Percentiles rank a stretch among this genome's conserved stretches.
Conservation (phyloP, 2,113 vertebrate genomes). For the Dipodomys merriami region DNA sequence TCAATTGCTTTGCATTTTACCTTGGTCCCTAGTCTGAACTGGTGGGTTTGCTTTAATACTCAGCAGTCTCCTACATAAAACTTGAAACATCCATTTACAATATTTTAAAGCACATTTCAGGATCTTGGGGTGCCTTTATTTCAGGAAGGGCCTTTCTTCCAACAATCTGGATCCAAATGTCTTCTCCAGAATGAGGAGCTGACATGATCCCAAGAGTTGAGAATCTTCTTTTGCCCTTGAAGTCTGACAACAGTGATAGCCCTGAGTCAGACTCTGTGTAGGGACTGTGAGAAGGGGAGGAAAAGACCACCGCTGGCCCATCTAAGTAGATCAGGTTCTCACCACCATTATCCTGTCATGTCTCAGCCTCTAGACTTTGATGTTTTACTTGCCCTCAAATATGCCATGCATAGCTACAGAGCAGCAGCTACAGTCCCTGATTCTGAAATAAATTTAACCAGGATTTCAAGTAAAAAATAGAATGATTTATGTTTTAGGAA, state of each 20-base stretch:
- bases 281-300: not conserved
- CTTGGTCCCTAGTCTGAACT: not conserved
- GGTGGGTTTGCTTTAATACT: not conserved
- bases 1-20: not conserved
- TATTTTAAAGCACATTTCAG: not conserved
- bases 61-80: not conserved
- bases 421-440: not conserved
- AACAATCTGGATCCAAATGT: not conserved
- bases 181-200: not conserved
- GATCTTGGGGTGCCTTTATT: not conserved
- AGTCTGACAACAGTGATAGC: not conserved
- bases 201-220: not conserved
- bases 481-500: slow-evolving; percentile 8
- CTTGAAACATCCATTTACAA: not conserved
- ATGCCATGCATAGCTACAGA: not conserved
- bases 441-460: slow-evolving; percentile 37
- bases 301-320: not conserved
- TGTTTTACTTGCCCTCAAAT: not conserved
- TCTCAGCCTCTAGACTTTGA: not conserved
- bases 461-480: not conserved
- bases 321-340: not conserved
- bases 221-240: not conserved
- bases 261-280: not conserved
- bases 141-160: not conserved
- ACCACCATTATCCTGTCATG: not conserved